Evolutionary conservation across 2,888 invertebrate species (phyloP).

Genomic region (Epistrophella euchroma): DNA sequence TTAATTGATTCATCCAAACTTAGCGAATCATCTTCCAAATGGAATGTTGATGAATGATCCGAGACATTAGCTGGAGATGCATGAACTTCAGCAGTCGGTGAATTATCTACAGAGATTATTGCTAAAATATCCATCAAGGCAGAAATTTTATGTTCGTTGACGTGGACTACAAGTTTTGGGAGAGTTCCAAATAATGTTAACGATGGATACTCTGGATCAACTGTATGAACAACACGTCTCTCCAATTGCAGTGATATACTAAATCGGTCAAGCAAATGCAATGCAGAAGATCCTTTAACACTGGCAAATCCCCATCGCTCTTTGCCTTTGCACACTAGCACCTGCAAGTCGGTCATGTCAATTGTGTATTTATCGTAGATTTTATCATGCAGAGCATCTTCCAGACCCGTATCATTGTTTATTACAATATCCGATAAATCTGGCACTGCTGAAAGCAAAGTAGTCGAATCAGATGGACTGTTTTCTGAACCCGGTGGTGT

Average conservation of each 20-base stretch:
- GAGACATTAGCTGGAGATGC: constrained; percentile 54
- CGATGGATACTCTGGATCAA: constrained; percentile 94
- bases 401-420: constrained; percentile 86
- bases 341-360: constrained; percentile 92
- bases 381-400: constrained; percentile 87
- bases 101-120: constrained; percentile 80
- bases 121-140: constrained; percentile 86
- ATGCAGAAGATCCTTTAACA: constrained; percentile 91
- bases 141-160: constrained; percentile 95
- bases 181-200: constrained; percentile 93
- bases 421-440: constrained; percentile 86
- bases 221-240: constrained; percentile 91
- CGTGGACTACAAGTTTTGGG: constrained; percentile 93
- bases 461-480: constrained; percentile 85
- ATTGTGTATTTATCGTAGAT: constrained; percentile 92
- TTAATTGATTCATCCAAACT: constrained; percentile 66
- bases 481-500: constrained; percentile 92
- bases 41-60: constrained; percentile 34
- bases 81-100: constrained; percentile 36
- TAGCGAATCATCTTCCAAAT: constrained; percentile 55
- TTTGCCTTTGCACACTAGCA: constrained; percentile 93
- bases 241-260: constrained; percentile 90
- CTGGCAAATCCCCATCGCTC: constrained; percentile 96
- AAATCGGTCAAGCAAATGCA: constrained; percentile 94
- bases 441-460: constrained; percentile 80